phyloP scores from a whole-genome alignment of 2,888 invertebrate genomes.

The Trichopria drosophilae region DNA sequence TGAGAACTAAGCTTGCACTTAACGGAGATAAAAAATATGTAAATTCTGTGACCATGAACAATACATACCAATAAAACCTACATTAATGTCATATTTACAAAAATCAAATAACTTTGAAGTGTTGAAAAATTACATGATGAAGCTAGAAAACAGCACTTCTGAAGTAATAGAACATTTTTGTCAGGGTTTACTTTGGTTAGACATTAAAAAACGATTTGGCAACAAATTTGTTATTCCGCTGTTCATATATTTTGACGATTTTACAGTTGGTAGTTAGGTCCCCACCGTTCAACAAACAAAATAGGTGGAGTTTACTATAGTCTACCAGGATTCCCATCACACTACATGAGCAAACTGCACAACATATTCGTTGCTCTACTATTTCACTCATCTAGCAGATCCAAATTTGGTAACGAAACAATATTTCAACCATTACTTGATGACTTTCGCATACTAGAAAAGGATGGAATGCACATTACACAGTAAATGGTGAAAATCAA shows the following conservation, averaged over 20 bases:
- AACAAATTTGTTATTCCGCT: no score
- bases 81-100: slow-evolving; percentile 3
- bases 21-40: no score
- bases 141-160: slow-evolving; percentile 4
- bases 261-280: slow-evolving; percentile 21
- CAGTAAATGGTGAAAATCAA: slow-evolving; percentile 11
- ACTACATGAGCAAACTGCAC: slow-evolving; percentile 9
- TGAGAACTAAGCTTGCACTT: no score
- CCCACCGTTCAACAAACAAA: slow-evolving; percentile 13
- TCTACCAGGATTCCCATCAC: slow-evolving; percentile 13
- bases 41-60: no score
- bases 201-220: slow-evolving; percentile 10
- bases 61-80: slow-evolving; percentile 8
- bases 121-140: background rate
- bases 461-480: slow-evolving; percentile 9
- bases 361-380: slow-evolving; percentile 18
- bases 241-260: slow-evolving; percentile 23
- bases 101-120: background rate
- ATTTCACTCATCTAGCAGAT: slow-evolving; percentile 15
- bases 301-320: slow-evolving; percentile 23
- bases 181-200: slow-evolving; percentile 15
- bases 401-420: slow-evolving; percentile 14
- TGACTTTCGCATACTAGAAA: slow-evolving; percentile 22
- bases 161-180: slow-evolving; percentile 14
- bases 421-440: slow-evolving; percentile 11